phyloP scores from a whole-genome alignment of 2,113 vertebrate species.

The Dendropsophus ebraccatus region DNA sequence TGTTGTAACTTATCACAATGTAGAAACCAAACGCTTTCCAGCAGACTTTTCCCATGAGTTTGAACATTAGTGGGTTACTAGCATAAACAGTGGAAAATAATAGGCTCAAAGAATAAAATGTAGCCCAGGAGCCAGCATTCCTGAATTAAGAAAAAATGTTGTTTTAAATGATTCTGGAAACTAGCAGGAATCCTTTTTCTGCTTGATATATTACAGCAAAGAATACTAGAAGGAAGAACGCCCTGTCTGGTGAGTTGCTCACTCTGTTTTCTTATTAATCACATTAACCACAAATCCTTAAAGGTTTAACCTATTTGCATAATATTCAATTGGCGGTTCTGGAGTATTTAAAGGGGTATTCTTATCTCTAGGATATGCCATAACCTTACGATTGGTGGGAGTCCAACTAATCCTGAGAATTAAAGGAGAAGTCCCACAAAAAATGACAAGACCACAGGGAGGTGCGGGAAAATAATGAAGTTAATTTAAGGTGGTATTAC shows the following conservation, averaged over 20 bases:
- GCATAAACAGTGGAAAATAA: conserved; percentile 60
- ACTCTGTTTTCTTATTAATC: conserved; percentile 22
- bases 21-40: conserved; percentile 29
- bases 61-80: conserved; percentile 56
- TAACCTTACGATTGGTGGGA: too few species aligned
- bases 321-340: not conserved
- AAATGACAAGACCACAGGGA: too few species aligned
- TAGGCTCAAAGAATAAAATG: conserved; percentile 51
- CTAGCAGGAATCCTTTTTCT: conserved; percentile 34
- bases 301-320: conserved; percentile 1
- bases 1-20: conserved; percentile 39
- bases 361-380: too few species aligned
- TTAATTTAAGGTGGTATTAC: too few species aligned
- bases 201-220: conserved; percentile 38
- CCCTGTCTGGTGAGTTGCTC: conserved; percentile 5
- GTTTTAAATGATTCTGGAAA: conserved; percentile 54
- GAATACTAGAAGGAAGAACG: conserved; percentile 33
- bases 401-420: too few species aligned
- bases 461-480: too few species aligned
- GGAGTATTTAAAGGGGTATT: not conserved
- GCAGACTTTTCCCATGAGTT: conserved; percentile 37
- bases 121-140: conserved; percentile 55
- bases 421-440: too few species aligned
- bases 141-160: conserved; percentile 54
- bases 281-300: not conserved